Base-by-base conservation (phyloP, 2,113 vertebrate species). In the Ornithorhynchus anatinus region DNA sequence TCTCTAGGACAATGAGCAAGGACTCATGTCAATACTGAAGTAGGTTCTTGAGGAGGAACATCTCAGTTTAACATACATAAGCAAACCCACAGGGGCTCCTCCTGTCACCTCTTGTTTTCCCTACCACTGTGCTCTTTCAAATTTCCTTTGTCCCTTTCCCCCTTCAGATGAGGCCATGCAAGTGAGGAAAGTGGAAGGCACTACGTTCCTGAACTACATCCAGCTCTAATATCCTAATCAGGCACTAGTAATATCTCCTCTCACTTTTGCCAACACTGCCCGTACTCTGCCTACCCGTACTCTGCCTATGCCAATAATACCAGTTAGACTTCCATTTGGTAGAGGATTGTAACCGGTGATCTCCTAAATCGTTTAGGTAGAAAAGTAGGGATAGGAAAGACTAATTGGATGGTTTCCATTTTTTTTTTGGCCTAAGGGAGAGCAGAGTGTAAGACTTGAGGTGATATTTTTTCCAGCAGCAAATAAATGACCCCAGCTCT, bases 341-440 rank as follows among this genome's bases (percentile, higher is more conserved):
- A 69, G 47, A 81, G 40, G 56, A 45, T 14, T 43, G 23, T 57
- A 17, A 65, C 76, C 42, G 36, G 42, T 19, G 38, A n/a, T 8
- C 17, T 75, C 42, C 5, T 47, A 42, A 65, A 50, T 7, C 61
- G 8, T 45, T 33, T 47, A 42, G 59, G 33, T 33, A 52, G 65
- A 31, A 19, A 13, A 66, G 35, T 48, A 66, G 50, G 59, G 12
- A 43, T 35, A 53, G 47, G 70, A 43, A 39, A 15, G 40, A 50
- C 51, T 63, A 42, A 71, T 82, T 59, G 40, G 42, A 50, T 69
- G 65, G 63, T 73, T 20, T 51, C 54, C 13, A 9, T 60, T 61
- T 50, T 69, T 16, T n/a, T 38, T 5, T 38, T 6, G n/a, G n/a
- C n/a, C n/a, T n/a, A 53, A 51, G 17, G 23, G 42, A 54, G 31